Evolutionary conservation across 1,140 invertebrate genomes (phyloP), one percentile per base, ranked within the genome.

Genomic region (Coenobita brevimanus): DNA sequence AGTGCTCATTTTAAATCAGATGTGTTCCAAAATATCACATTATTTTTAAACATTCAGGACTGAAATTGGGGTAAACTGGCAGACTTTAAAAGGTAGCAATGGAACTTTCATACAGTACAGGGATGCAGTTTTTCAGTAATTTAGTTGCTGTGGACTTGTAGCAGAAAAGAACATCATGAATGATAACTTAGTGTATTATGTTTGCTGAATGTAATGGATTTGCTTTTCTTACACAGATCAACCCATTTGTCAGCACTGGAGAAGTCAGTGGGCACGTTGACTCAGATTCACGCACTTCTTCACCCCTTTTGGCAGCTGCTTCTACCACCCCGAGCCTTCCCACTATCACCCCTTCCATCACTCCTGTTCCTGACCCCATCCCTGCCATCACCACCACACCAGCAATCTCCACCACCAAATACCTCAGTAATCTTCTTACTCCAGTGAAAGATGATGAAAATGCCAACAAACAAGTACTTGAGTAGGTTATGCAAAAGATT

Each of bases 161-260:
- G 6, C 46, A 8, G 17, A 50, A 36, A 1, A 1, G 13, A 17
- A 6, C 27, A 64, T 27, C 6, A 64, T 10, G 4, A 6, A n/a
- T 24, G 8, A n/a, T 27, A 64, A 8, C 17, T 64, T 21, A 27
- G 4, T 64, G 17, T 64, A 64, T 64, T 24, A n/a, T 27, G n/a
- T 27, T n/a, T 73, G 33, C 10, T 36, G 13, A 36, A 36, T 15
- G 3, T 36, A 15, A 38, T 38, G 30, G 24, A 0, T 15, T 15
- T 33, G 24, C 27, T 84, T 76, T 43, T 71, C 73, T 54, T 60
- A n/a, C 75, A 15, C 73, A 85, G 24, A 69, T 71, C n/a, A n/a
- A n/a, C n/a, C n/a, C n/a, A 46, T 85, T 85, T 62, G 64, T 85
- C 54, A 85, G 82, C 71, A 85, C 50, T 46, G 82, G 71, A 30